phyloP scores from a whole-genome alignment of 1,140 invertebrate genomes.

The Cherax quadricarinatus region DNA sequence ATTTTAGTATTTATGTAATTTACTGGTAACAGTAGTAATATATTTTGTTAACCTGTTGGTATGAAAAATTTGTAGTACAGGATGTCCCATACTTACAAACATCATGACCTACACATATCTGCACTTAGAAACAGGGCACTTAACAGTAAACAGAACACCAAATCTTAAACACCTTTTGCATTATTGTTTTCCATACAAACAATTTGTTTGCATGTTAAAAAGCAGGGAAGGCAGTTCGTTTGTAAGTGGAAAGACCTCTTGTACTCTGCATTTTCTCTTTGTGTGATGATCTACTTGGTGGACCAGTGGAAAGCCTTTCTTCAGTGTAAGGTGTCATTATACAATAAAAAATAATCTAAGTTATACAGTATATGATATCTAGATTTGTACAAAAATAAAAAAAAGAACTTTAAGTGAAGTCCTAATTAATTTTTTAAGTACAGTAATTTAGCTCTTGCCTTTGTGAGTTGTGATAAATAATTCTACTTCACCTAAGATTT shows the following conservation, averaged over 20 bases:
- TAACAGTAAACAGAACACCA: too few species aligned
- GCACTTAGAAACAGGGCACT: too few species aligned
- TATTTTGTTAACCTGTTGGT: not conserved
- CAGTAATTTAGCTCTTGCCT: not conserved
- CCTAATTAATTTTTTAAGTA: not conserved
- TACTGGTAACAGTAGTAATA: not conserved
- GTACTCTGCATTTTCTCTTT: not conserved
- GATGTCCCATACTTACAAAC: too few species aligned
- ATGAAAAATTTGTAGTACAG: not conserved
- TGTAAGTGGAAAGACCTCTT: too few species aligned
- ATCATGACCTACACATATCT: too few species aligned
- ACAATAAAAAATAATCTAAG: not conserved
- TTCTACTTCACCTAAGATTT: not conserved
- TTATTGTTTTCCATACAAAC: too few species aligned
- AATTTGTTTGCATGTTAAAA: not conserved
- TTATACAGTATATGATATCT: conserved; percentile 17
- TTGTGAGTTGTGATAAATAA: conserved; percentile 8
- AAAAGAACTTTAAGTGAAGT: conserved; percentile 6
- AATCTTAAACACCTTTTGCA: too few species aligned
- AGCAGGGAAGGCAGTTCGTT: too few species aligned
- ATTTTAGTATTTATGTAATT: not conserved
- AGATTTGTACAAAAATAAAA: conserved; percentile 11
- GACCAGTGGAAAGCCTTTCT: conserved; percentile 33
- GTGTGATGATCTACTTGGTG: conserved; percentile 19
- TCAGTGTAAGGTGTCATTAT: conserved; percentile 4